Percentiles rank a stretch among this genome's conserved stretches.
These are phyloP conservation scores for Xiphophorus hellerii DNA, from an alignment of 2,113 vertebrate species.

Conservation along the genomic window DNA sequence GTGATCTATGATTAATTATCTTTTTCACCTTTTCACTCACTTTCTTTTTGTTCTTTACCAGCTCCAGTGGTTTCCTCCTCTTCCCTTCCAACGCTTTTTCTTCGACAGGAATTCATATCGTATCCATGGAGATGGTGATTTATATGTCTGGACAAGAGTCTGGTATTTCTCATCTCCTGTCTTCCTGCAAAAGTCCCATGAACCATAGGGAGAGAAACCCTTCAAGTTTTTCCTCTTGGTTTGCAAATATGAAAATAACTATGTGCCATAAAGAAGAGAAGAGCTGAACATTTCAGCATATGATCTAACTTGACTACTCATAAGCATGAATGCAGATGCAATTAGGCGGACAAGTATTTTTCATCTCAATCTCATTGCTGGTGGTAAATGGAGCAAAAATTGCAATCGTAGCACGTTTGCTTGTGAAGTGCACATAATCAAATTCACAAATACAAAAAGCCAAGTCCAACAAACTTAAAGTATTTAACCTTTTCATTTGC, in stretches of 20 bases:
- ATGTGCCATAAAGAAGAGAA: not conserved
- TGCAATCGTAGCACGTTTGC: slow-evolving; percentile 3
- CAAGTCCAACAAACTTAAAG: not conserved
- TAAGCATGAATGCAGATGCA: not conserved
- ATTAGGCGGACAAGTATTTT: not conserved
- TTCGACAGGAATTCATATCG: slow-evolving; percentile 24
- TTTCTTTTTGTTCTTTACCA: not conserved
- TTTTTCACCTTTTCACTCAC: slow-evolving; percentile 1
- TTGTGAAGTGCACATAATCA: not conserved
- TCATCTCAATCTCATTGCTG: slow-evolving; percentile 10
- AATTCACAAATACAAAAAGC: slow-evolving; percentile 19
- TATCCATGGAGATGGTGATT: slow-evolving; percentile 42
- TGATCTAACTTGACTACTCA: slow-evolving; percentile 7
- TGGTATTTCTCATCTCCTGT: slow-evolving; percentile 67
- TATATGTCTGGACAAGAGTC: slow-evolving; percentile 33
- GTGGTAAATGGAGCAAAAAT: slow-evolving; percentile 11
- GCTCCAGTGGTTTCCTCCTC: slow-evolving; percentile 20
- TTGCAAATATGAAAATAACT: not conserved
- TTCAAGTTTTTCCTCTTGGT: not conserved
- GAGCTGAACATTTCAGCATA: slow-evolving; percentile 7
- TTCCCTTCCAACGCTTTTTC: slow-evolving; percentile 8
- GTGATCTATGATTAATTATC: not conserved
- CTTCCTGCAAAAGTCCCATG: slow-evolving; percentile 30
- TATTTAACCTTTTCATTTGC: not conserved
- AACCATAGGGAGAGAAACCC: slow-evolving; percentile 21